Evolutionary conservation across 2,797 vertebrate species (phyloP).

Genomic region (Pelobates cultripes): DNA sequence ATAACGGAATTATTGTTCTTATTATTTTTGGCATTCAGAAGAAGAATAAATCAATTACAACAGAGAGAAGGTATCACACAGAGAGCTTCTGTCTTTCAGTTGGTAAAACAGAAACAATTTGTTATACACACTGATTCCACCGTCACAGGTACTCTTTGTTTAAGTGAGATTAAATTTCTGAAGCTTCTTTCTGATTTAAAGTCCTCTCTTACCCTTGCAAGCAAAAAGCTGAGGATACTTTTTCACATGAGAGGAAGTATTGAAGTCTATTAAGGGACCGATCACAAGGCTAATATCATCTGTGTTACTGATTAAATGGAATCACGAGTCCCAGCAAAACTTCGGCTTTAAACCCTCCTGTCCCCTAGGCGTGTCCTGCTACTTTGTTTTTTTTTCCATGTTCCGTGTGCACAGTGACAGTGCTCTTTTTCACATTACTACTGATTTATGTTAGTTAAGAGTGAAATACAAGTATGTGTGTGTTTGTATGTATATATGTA

Average conservation of each 20-base stretch:
- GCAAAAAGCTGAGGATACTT: not conserved
- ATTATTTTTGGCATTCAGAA: constrained; percentile 23
- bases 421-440: not conserved
- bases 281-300: constrained; percentile 31
- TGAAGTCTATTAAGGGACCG: not conserved
- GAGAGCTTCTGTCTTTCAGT: not conserved
- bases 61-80: constrained; percentile 24
- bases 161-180: not conserved
- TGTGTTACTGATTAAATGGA: not conserved
- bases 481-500: too few relatives aligned
- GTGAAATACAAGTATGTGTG: too few relatives aligned
- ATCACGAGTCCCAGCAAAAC: constrained; percentile 29
- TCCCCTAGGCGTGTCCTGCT: constrained; percentile 6
- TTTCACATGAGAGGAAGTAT: constrained; percentile 28
- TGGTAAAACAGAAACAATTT: not conserved
- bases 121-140: not conserved
- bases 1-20: not conserved
- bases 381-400: not conserved
- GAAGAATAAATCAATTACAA: constrained; percentile 12
- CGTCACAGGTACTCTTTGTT: constrained; percentile 13
- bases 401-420: not conserved
- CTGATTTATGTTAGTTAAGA: too few relatives aligned
- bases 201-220: too few relatives aligned
- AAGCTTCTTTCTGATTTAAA: too few relatives aligned
- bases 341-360: constrained; percentile 2